Conservation (phyloP, 2,113 vertebrate species). For the Nerophis ophidion region DNA sequence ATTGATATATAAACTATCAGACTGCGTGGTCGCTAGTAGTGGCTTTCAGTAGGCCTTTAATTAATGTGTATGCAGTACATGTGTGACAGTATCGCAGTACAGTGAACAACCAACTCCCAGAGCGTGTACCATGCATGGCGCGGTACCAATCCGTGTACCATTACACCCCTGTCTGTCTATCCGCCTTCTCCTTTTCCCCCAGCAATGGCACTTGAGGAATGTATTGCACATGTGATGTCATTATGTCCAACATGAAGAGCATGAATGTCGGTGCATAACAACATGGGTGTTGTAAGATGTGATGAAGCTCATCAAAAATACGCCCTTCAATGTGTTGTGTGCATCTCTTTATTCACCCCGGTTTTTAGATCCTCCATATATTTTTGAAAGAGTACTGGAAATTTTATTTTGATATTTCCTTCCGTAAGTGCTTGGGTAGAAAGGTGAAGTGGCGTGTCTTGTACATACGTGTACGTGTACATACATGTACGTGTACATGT, state of each 20-base stretch:
- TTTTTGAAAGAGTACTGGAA: constrained; percentile 43
- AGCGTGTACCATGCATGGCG: too few species aligned
- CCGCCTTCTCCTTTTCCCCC: constrained; percentile 25
- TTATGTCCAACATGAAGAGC: constrained; percentile 9
- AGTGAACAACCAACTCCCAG: too few species aligned
- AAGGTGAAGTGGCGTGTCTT: constrained; percentile 1
- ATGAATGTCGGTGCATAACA: not conserved
- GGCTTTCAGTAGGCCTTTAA: too few species aligned
- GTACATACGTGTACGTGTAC: not conserved
- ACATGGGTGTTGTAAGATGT: constrained; percentile 46
- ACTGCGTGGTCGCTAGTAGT: too few species aligned
- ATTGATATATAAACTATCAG: too few species aligned
- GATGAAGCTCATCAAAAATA: constrained; percentile 35
- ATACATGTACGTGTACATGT: too few species aligned
- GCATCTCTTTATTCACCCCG: constrained; percentile 42
- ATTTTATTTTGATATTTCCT: constrained; percentile 52
- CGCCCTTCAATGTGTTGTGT: constrained; percentile 42
- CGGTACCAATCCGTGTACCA: too few species aligned
- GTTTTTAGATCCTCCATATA: constrained; percentile 54
- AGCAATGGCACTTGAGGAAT: constrained; percentile 30
- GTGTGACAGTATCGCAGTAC: too few species aligned
- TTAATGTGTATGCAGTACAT: too few species aligned
- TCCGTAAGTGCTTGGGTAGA: constrained; percentile 37
- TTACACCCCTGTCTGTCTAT: constrained; percentile 2
- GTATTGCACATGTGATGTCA: constrained; percentile 41